phyloP scores from a whole-genome alignment of 2,113 vertebrate species.

The Athene cunicularia region DNA sequence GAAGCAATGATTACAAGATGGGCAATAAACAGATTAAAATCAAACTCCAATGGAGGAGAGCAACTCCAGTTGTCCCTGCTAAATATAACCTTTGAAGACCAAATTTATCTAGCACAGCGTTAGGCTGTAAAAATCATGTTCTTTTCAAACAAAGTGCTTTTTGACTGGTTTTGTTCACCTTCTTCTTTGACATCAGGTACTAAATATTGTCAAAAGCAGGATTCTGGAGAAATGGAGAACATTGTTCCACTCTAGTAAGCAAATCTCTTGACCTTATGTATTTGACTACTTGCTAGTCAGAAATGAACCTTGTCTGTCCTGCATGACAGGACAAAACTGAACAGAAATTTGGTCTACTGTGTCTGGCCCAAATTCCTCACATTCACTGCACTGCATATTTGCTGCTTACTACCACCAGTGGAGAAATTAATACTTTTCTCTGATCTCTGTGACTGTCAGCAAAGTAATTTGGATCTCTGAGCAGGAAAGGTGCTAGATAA shows the following conservation, averaged over 20 bases:
- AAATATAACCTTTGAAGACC: not conserved
- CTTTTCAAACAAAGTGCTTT: not conserved
- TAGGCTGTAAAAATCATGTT: not conserved
- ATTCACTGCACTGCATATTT: not conserved
- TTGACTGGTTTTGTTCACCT: not conserved
- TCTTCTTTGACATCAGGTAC: not conserved
- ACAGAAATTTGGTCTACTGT: not conserved
- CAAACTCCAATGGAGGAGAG: not conserved
- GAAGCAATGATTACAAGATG: not conserved
- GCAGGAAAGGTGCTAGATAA: not conserved
- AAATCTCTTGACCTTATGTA: not conserved
- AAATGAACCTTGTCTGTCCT: not conserved
- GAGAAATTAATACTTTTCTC: not conserved
- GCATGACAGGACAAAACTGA: not conserved
- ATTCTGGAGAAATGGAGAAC: not conserved
- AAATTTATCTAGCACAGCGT: not conserved
- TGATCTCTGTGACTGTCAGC: not conserved
- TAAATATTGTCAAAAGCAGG: not conserved
- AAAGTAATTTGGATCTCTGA: not conserved
- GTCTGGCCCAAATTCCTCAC: not conserved
- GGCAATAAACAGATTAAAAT: slow-evolving; percentile 11
- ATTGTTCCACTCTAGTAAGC: not conserved
- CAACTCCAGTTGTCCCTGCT: not conserved
- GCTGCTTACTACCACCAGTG: not conserved
- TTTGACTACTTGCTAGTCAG: not conserved